Evolutionary conservation across 2,888 invertebrate genomes (phyloP).

Genomic region (Ophonus ardosiacus): DNA sequence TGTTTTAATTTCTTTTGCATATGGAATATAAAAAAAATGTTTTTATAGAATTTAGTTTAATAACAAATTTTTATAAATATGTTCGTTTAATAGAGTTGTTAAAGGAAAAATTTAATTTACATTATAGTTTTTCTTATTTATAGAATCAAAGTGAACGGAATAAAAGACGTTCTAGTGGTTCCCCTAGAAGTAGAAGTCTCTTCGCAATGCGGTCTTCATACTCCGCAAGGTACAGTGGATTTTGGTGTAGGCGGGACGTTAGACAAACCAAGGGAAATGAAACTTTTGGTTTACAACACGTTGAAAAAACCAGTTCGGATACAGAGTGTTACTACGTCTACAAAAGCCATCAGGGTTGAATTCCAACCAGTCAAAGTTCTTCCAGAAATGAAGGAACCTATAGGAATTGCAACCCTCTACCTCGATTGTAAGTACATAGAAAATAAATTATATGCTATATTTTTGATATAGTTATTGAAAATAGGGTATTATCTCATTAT

Average conservation of each 20-base stretch:
- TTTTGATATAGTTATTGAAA: too few species aligned
- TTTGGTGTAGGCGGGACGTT: conserved; percentile 88
- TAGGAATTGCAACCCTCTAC: conserved; percentile 82
- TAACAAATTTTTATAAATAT: too few species aligned
- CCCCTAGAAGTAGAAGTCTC: conserved; percentile 91
- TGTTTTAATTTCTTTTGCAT: too few species aligned
- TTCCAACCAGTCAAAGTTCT: conserved; percentile 83
- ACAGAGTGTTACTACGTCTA: conserved; percentile 80
- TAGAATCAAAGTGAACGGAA: conserved; percentile 85
- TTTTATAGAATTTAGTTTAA: too few species aligned
- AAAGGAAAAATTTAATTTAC: too few species aligned
- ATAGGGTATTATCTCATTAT: too few species aligned
- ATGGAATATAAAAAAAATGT: too few species aligned
- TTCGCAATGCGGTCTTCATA: conserved; percentile 84
- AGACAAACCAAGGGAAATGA: conserved; percentile 80
- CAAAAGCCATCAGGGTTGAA: conserved; percentile 82
- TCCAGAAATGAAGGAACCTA: conserved; percentile 80
- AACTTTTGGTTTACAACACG: conserved; percentile 83
- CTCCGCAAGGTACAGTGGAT: conserved; percentile 86
- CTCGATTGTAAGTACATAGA: conserved; percentile 84
- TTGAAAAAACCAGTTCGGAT: conserved; percentile 83
- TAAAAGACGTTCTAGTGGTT: conserved; percentile 84
- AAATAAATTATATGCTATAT: not conserved
- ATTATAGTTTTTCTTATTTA: conserved; percentile 55
- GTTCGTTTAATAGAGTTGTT: too few species aligned